Conservation (phyloP, 2,113 vertebrate genomes). For the Elanus axillaris region DNA sequence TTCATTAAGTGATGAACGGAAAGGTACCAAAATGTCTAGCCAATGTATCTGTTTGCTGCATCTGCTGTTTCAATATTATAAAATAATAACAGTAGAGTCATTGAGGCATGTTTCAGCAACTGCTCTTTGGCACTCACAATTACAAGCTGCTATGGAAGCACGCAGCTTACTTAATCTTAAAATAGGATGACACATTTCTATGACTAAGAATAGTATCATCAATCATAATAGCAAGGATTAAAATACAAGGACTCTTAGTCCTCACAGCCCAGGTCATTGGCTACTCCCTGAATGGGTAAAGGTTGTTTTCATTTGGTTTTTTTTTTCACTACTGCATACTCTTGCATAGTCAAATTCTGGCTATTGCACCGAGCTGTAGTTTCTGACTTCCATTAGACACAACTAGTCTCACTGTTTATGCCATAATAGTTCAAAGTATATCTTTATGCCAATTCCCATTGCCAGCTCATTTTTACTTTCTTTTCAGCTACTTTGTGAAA, state of each 20-base stretch:
- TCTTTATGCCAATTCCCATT: neutral
- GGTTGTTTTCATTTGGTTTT: neutral
- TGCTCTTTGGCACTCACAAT: neutral
- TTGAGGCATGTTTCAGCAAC: neutral
- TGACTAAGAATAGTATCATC: neutral
- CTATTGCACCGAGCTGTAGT: neutral
- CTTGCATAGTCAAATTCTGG: neutral
- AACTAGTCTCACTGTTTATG: neutral
- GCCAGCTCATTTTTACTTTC: neutral
- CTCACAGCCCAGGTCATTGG: neutral
- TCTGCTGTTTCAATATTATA: neutral
- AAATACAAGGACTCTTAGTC: neutral
- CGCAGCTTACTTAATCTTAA: neutral
- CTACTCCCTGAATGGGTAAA: neutral
- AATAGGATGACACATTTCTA: neutral
- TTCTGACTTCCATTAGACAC: neutral
- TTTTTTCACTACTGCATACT: neutral
- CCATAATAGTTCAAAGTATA: neutral
- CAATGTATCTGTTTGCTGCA: neutral
- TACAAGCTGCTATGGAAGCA: neutral
- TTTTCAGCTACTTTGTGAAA: neutral
- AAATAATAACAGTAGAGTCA: neutral
- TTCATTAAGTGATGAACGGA: neutral
- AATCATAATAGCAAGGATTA: neutral
- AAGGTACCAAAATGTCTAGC: neutral